Evolutionary conservation across 37 sponge, comb jelly and placozoan species (phyloP), one percentile per base, ranked within the genome.

Genomic region (Beroe forskalii): DNA sequence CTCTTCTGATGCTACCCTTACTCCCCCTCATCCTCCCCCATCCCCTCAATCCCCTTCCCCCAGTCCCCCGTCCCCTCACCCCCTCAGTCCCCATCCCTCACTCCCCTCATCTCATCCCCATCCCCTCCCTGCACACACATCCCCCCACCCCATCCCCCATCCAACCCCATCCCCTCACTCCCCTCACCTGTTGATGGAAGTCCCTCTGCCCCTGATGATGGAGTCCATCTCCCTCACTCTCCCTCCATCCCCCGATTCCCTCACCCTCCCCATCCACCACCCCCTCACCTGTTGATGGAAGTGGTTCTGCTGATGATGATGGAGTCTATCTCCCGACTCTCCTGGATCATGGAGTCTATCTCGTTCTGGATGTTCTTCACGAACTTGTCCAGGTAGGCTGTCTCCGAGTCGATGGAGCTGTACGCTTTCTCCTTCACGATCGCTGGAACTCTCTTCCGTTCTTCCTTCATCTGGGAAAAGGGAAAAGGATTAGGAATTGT

Each of bases 281-380:
- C n/a, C n/a, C n/a, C 66, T 3, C 25, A 63, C 66, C 66, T 63
- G n/a, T 63, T 63, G 25, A 63, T 63, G 25, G 28, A 28, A 63
- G 66, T 63, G n/a, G 66, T 63, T 30, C 66, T 63, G 66, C 66
- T 63, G 66, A 63, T 24, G 20, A 63, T 28, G 28, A 63, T 4
- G 25, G 66, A 23, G 66, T 63, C 66, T 8, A 63, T 63, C 66
- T 63, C 66, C 66, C 66, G 20, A 19, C 66, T 63, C 66, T 63
- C 66, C 66, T 63, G 66, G 28, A 63, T 28, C 66, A 63, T 63
- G n/a, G 66, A 24, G 66, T 63, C 66, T 19, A 63, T 24, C 28
- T 63, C 66, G 4, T 63, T 39, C 75, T 72, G 75, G 39, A 72
- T 72, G 75, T 72, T 72, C 75, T 39, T 35, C 14, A 72, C 40